A percentile compares a stretch with the other conserved stretches of the same genome.
Evolutionary conservation across 2,888 invertebrate species (phyloP).

Genomic region (Bombylius major): DNA sequence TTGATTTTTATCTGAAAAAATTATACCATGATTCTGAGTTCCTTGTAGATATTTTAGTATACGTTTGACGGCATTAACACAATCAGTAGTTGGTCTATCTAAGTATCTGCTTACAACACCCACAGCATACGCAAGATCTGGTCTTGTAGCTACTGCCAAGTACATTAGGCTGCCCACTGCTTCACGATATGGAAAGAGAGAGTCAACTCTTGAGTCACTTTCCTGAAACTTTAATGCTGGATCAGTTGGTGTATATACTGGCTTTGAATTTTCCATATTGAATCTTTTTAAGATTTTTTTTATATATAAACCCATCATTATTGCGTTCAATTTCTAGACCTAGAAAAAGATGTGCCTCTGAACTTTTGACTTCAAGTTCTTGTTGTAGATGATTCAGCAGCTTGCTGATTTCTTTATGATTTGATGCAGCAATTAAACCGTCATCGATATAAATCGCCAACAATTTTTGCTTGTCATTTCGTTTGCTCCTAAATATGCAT

Average conservation of each 20-base stretch:
- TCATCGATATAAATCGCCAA: constrained; percentile 22
- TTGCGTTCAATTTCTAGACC: constrained; percentile 7
- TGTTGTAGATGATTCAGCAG: constrained; percentile 7
- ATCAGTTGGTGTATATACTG: no score
- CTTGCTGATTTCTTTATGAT: constrained; percentile 6
- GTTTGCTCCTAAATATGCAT: constrained; percentile 17
- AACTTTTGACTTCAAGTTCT: constrained; percentile 10
- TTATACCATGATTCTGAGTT: neutral
- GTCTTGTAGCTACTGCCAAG: constrained; percentile 14
- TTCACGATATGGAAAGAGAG: constrained; percentile 13
- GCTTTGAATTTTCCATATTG: constrained; percentile 9
- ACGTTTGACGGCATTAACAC: constrained; percentile 5
- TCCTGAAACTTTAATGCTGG: neutral
- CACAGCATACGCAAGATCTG: constrained; percentile 14
- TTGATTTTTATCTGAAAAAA: neutral
- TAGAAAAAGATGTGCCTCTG: constrained; percentile 10
- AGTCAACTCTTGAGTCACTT: no score
- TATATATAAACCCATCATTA: constrained; percentile 9
- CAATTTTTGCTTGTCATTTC: constrained; percentile 3
- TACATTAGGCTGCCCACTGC: constrained; percentile 16
- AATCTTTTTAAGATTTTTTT: constrained; percentile 11
- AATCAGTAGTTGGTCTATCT: neutral
- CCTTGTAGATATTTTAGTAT: constrained; percentile 6
- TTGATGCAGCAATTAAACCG: constrained; percentile 15
- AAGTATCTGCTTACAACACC: constrained; percentile 7